phyloP scores from a whole-genome alignment of 2,888 invertebrate genomes.

The Blastobasis lacticolella region DNA sequence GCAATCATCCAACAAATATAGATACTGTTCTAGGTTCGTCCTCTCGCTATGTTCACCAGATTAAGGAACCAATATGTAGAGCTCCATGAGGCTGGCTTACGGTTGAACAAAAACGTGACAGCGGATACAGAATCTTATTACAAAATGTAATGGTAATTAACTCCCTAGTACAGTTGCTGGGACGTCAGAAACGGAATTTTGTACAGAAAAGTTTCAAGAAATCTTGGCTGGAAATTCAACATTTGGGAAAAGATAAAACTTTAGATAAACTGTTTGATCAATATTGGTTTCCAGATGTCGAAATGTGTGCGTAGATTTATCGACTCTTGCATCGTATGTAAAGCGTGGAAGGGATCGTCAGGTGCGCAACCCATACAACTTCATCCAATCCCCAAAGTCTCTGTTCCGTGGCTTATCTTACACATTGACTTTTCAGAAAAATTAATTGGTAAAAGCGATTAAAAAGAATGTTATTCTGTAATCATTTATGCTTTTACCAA shows the following conservation, averaged over 20 bases:
- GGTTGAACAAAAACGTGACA: conserved; percentile 13
- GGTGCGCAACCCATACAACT: conserved; percentile 18
- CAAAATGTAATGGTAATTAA: conserved; percentile 1
- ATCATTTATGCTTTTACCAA: conserved; percentile 21
- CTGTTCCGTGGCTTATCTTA: conserved; percentile 24
- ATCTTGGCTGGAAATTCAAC: conserved; percentile 12
- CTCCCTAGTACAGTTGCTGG: conserved; percentile 5
- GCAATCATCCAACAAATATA: no score
- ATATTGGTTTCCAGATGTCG: conserved; percentile 18
- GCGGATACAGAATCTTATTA: conserved; percentile 9
- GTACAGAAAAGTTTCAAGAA: conserved; percentile 7
- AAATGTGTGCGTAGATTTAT: conserved; percentile 15
- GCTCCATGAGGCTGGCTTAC: conserved; percentile 8
- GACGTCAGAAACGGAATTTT: conserved; percentile 10
- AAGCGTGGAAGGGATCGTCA: conserved; percentile 8
- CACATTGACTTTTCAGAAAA: conserved; percentile 20
- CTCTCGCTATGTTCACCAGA: no score
- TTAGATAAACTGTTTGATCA: conserved; percentile 15
- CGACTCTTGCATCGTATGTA: conserved; percentile 14
- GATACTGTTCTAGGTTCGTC: no score
- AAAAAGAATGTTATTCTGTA: conserved; percentile 23
- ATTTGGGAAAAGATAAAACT: conserved; percentile 14
- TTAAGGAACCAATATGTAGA: conserved; percentile 2
- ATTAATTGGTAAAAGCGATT: conserved; percentile 7
- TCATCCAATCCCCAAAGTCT: conserved; percentile 24